These are phyloP conservation scores for Metalampra italica DNA, from an alignment of 2,888 invertebrate genomes.

Conservation along the genomic window DNA sequence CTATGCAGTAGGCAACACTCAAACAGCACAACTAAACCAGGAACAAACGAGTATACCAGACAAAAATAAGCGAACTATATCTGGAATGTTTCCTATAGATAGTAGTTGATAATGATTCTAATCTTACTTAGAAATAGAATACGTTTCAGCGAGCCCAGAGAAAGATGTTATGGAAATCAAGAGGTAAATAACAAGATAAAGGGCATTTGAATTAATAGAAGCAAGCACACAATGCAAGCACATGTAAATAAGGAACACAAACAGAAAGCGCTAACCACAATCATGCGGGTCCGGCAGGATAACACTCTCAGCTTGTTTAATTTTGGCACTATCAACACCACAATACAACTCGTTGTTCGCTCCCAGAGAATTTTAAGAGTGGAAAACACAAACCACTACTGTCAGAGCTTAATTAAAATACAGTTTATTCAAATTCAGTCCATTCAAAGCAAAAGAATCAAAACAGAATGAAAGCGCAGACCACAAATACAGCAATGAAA, in stretches of 20 bases:
- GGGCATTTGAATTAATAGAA: constrained; percentile 3
- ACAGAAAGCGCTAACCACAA: constrained; percentile 18
- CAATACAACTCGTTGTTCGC: not conserved
- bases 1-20: too few species aligned
- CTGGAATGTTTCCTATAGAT: too few species aligned
- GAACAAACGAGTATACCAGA: too few species aligned
- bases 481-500: constrained; percentile 1
- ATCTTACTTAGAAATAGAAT: too few species aligned
- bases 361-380: not conserved
- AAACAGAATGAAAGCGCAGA: not conserved
- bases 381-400: not conserved
- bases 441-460: not conserved
- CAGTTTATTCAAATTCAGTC: constrained; percentile 6
- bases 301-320: constrained; percentile 24
- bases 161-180: too few species aligned
- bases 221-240: constrained; percentile 18
- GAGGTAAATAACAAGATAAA: not conserved
- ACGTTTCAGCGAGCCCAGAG: too few species aligned
- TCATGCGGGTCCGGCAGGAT: constrained; percentile 28
- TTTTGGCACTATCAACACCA: constrained; percentile 12
- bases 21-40: too few species aligned
- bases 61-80: too few species aligned
- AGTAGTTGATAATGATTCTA: too few species aligned
- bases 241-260: constrained; percentile 19
- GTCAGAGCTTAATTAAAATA: constrained; percentile 6